Conservation (phyloP, 2,888 invertebrate species). For the Scaptomyza caliginosa region DNA sequence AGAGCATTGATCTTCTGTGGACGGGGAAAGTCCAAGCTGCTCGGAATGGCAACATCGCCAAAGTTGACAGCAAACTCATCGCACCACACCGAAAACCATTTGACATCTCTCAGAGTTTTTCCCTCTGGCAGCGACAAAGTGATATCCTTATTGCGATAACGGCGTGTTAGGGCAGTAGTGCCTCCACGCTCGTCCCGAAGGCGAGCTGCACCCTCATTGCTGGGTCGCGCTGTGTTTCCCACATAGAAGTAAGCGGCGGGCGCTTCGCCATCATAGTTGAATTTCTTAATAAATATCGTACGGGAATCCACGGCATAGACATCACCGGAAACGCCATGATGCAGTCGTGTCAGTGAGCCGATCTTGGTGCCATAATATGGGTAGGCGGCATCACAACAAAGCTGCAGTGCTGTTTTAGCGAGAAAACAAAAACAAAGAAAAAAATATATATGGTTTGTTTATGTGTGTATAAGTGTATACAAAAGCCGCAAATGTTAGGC, state of each 20-base stretch:
- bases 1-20: slow-evolving; percentile 92
- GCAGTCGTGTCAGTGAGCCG: slow-evolving; percentile 90
- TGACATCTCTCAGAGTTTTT: slow-evolving; percentile 91
- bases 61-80: slow-evolving; percentile 96
- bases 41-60: slow-evolving; percentile 93
- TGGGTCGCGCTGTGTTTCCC: slow-evolving; percentile 89
- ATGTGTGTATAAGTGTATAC: too few relatives aligned
- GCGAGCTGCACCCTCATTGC: slow-evolving; percentile 88
- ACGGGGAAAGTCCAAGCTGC: slow-evolving; percentile 91
- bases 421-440: slow-evolving; percentile 24
- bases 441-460: too few relatives aligned
- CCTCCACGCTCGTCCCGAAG: slow-evolving; percentile 94
- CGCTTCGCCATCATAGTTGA: slow-evolving; percentile 95
- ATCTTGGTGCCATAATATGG: slow-evolving; percentile 91
- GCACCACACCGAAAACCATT: slow-evolving; percentile 96
- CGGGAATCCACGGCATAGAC: slow-evolving; percentile 95
- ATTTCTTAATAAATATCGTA: slow-evolving; percentile 93
- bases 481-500: slow-evolving; percentile 20
- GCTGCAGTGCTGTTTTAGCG: slow-evolving; percentile 59
- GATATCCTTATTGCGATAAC: slow-evolving; percentile 92
- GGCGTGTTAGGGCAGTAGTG: slow-evolving; percentile 88
- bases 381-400: slow-evolving; percentile 80
- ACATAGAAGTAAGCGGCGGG: slow-evolving; percentile 97
- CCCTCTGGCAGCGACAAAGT: slow-evolving; percentile 95
- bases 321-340: slow-evolving; percentile 93